phyloP scores from a whole-genome alignment of 2,113 vertebrate species.

The Taxidea taxus region DNA sequence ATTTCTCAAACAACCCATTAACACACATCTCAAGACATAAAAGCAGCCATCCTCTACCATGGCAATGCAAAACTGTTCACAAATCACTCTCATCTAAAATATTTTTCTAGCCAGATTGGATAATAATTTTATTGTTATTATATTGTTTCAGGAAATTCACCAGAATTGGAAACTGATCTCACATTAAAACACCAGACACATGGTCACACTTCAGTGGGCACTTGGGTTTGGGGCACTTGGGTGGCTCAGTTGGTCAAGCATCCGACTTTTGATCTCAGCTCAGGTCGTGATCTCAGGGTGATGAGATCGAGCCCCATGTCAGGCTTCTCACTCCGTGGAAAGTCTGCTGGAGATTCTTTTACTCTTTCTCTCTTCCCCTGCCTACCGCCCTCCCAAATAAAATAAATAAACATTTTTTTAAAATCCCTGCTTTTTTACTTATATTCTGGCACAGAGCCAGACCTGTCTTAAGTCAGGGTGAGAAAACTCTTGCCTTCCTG shows the following conservation, averaged over 20 bases:
- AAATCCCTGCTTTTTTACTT: no score
- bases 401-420: not conserved
- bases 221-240: not conserved
- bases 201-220: no score
- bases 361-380: not conserved
- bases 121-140: not conserved
- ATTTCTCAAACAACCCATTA: not conserved
- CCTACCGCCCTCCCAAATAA: not conserved
- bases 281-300: not conserved
- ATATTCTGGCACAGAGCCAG: no score
- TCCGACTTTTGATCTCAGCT: not conserved
- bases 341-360: not conserved
- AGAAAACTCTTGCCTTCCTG: not conserved
- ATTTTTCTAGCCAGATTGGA: not conserved
- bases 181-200: not conserved
- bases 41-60: not conserved
- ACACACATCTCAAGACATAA: not conserved
- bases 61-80: not conserved
- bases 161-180: not conserved
- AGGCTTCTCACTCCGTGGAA: not conserved
- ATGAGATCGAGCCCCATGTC: not conserved
- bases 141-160: slow-evolving; percentile 3
- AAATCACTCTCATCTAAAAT: not conserved
- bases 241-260: not conserved
- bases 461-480: not conserved